Percentiles rank a stretch among this genome's conserved stretches.
Conservation (phyloP, 2,797 vertebrate genomes). For the Xyrichtys novacula region DNA sequence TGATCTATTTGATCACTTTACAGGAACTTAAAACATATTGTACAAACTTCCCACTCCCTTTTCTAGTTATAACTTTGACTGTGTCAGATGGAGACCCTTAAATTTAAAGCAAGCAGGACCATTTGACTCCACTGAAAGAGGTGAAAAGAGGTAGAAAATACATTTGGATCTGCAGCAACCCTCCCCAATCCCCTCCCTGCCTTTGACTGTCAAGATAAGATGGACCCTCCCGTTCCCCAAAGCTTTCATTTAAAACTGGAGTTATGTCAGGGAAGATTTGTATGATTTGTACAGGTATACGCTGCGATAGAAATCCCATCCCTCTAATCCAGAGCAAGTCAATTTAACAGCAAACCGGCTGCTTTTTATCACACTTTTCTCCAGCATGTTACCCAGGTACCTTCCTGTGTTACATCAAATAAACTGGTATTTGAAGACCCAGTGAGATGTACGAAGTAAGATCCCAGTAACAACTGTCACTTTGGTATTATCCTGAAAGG, state of each 20-base stretch:
- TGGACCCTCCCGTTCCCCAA: not conserved
- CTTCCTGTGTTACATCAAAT: conserved; percentile 38
- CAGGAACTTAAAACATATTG: too few relatives aligned
- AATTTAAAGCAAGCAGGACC: not conserved
- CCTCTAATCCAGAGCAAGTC: conserved; percentile 21
- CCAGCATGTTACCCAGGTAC: conserved; percentile 30
- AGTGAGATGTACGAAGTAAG: conserved; percentile 44
- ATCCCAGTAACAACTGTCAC: conserved; percentile 53
- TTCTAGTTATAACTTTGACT: too few relatives aligned
- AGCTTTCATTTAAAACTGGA: conserved; percentile 20
- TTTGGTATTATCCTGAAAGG: conserved; percentile 34
- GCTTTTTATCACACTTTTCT: conserved; percentile 42
- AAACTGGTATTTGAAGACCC: conserved; percentile 15
- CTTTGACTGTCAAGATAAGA: conserved; percentile 24
- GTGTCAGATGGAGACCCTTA: too few relatives aligned
- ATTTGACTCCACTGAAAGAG: not conserved
- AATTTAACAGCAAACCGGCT: conserved; percentile 10
- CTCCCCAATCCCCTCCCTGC: conserved; percentile 2
- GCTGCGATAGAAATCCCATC: conserved; percentile 40
- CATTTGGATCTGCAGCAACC: not conserved
- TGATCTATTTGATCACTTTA: too few relatives aligned
- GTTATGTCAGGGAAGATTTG: conserved; percentile 22
- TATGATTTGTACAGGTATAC: conserved; percentile 28
- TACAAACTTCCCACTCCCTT: too few relatives aligned
- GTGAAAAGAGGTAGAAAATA: not conserved